Evolutionary conservation across 1,140 invertebrate species (phyloP).

Genomic region (Maconellicoccus hirsutus): DNA sequence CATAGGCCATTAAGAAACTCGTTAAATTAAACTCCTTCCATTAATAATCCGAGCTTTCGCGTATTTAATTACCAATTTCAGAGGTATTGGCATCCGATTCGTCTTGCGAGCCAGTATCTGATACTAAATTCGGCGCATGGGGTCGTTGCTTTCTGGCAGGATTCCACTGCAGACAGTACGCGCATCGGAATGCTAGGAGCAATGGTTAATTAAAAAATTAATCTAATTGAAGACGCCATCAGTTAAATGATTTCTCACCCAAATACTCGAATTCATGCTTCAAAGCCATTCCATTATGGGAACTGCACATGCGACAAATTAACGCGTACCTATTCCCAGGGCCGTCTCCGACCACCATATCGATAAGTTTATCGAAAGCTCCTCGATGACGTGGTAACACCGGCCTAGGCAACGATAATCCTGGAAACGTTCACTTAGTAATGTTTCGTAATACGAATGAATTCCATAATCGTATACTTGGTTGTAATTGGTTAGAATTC

Average conservation of each 20-base stretch:
- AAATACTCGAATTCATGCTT: conserved; percentile 93
- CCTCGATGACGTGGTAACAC: conserved; percentile 48
- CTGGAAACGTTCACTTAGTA: too few species aligned
- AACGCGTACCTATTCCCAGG: conserved; percentile 87
- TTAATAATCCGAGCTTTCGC: too few species aligned
- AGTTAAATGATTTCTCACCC: conserved; percentile 42
- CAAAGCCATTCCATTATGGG: conserved; percentile 95
- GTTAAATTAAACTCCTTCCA: too few species aligned
- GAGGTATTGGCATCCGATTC: conserved; percentile 9
- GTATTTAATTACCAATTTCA: neutral
- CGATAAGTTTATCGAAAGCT: conserved; percentile 75
- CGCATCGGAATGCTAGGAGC: conserved; percentile 62
- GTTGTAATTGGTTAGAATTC: neutral
- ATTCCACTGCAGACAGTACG: conserved; percentile 75
- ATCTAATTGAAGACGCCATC: too few species aligned
- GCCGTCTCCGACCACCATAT: conserved; percentile 90
- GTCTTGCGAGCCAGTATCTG: neutral
- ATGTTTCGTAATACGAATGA: too few species aligned
- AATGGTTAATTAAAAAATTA: too few species aligned
- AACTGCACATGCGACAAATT: conserved; percentile 78
- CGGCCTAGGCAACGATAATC: conserved; percentile 37
- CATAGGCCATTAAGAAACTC: too few species aligned
- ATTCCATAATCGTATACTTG: neutral
- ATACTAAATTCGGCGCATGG: conserved; percentile 48
- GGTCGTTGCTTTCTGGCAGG: conserved; percentile 70